Percentiles rank a stretch among this genome's conserved stretches.
These are phyloP conservation scores for Phocides pigmalion DNA, from an alignment of 1,140 invertebrate species.

Conservation along the genomic window DNA sequence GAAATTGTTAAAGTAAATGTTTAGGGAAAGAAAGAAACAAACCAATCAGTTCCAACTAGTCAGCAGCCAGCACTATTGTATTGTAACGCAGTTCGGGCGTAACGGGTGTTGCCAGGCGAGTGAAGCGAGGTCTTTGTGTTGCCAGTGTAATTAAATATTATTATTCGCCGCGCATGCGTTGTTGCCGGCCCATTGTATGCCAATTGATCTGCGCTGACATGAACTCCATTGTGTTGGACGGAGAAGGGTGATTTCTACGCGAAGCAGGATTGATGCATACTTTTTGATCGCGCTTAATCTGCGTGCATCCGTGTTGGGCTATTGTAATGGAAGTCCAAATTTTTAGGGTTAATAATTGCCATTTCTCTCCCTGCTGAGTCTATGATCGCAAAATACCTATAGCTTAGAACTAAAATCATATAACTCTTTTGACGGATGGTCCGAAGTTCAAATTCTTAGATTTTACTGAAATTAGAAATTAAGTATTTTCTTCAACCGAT, in stretches of 20 bases:
- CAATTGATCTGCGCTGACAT: conserved; percentile 32
- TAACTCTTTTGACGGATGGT: too few species aligned
- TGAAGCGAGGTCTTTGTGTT: conserved; percentile 28
- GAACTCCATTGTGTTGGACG: conserved; percentile 28
- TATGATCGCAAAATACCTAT: too few species aligned
- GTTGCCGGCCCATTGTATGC: conserved; percentile 38
- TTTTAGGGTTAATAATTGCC: too few species aligned
- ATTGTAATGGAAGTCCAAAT: not conserved
- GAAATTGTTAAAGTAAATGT: too few species aligned
- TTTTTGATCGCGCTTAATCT: not conserved
- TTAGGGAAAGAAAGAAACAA: too few species aligned
- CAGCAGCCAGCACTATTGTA: conserved; percentile 15
- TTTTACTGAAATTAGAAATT: too few species aligned
- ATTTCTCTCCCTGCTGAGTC: too few species aligned
- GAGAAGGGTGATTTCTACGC: conserved; percentile 28
- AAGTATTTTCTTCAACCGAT: too few species aligned
- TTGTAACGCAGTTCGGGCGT: conserved; percentile 33
- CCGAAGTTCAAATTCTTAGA: too few species aligned
- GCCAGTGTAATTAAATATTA: conserved; percentile 38
- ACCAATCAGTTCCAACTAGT: too few species aligned
- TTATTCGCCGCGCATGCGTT: conserved; percentile 38
- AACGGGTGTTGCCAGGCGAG: conserved; percentile 30
- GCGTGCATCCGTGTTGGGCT: not conserved
- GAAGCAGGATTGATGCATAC: conserved; percentile 4
- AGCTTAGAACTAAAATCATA: too few species aligned